These are phyloP conservation scores for Cheiracanthium punctorium DNA, from an alignment of 2,888 invertebrate genomes.

Conservation along the genomic window DNA sequence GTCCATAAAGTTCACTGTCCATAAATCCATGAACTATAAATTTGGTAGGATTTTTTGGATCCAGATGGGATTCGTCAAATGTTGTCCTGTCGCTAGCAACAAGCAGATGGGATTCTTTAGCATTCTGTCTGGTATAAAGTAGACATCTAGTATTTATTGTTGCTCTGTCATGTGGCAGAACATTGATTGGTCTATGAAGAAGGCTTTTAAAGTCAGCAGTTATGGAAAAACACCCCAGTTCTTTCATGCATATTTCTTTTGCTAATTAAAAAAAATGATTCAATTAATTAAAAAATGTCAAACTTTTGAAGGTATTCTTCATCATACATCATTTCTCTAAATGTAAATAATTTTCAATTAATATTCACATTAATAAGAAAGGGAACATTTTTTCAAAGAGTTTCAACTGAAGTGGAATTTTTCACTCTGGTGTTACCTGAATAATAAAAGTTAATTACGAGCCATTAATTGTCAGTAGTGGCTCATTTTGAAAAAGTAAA, in stretches of 20 bases:
- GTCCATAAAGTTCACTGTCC: conserved; percentile 70
- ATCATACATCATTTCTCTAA: no score
- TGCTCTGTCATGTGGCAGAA: conserved; percentile 68
- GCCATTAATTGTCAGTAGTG: no score
- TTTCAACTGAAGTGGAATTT: no score
- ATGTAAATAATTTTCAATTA: no score
- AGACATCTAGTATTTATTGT: conserved; percentile 65
- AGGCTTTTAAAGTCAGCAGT: conserved; percentile 70
- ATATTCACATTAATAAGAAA: no score
- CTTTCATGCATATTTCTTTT: conserved; percentile 66
- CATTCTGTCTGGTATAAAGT: conserved; percentile 70
- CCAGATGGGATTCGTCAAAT: conserved; percentile 56
- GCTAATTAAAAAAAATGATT: no score
- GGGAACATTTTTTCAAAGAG: no score
- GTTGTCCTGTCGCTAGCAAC: conserved; percentile 34
- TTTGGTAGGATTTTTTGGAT: conserved; percentile 56
- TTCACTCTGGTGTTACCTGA: no score
- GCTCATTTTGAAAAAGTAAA: no score
- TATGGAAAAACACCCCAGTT: conserved; percentile 66
- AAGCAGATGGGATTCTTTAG: conserved; percentile 59
- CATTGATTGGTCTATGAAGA: conserved; percentile 70
- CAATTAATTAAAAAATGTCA: no score
- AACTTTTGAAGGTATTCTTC: no score
- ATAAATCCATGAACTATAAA: conserved; percentile 72
- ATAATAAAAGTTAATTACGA: no score